Evolutionary conservation across 2,797 vertebrate species (phyloP), one percentile per base, ranked within the genome.

Genomic region (Sarcophilus harrisii): DNA sequence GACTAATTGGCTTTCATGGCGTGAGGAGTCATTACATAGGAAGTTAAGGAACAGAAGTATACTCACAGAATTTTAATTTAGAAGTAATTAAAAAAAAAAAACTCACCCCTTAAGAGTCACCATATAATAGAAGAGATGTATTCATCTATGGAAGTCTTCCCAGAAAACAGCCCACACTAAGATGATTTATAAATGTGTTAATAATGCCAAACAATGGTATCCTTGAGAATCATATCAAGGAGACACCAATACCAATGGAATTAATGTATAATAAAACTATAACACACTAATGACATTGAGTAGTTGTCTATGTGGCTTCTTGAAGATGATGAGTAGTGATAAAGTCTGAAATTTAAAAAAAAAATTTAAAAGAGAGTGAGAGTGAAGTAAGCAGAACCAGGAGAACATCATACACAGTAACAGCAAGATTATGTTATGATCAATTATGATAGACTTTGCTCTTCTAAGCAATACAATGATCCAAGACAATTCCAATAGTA

Each of bases 31-130:
- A 81, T 81, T 81, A 81, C 73, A 81, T 45, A 81, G n/a, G 21
- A 87, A 87, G 73, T 87, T 45, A 24, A 45, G 27, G 73, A 87
- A 45, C 94, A 96, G 95, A 93, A 93, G 90, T 94, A 91, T 10
- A 94, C 90, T 93, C 94, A 96, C 94, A 96, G 94, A 97, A 97
- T 97, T 96, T 97, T 95, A 98, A 98, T 97, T 94, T 96, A 96
- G 93, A 95, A 97, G 97, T 93, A 94, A 90, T 93, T 95, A 95
- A 38, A 38, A 38, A 38, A 8, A 96, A 95, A 97, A 97, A 97
- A 97, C 96, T 90, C 94, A 94, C 92, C 92, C n/a, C 66, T 57
- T 94, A 95, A 98, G 97, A 97, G 92, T 94, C 87, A 96, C 90
- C 49, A 95, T 95, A 95, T 96, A 96, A 95, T 97, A 90, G 90